Base-by-base conservation (phyloP, 2,888 invertebrate species). In the Eutolmus rufibarbis region DNA sequence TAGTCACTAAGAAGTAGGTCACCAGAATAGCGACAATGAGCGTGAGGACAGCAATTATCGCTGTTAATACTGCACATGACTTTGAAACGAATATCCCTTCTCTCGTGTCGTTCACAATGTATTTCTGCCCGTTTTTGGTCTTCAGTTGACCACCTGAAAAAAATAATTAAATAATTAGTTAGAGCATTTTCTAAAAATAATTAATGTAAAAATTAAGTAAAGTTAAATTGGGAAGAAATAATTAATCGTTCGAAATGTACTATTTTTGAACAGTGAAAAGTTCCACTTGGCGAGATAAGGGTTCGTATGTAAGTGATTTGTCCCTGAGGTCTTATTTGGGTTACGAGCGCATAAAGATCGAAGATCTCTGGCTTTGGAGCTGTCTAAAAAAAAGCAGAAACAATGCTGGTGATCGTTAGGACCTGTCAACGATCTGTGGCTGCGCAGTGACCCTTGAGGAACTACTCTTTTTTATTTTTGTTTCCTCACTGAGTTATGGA, bases 91-190 rank as follows among this genome's bases (percentile, higher is more conserved):
- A 92, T 23, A 92, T 91, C 76, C 93, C 92, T 78, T 92, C 91
- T 5, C 91, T 91, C 87, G 90, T 91, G 14, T 92, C 92, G 90
- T 92, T 93, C 87, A 93, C 91, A 9, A 93, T 91, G 89, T 93
- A 93, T 90, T 93, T 93, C 89, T 93, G 93, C 31, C 93, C 93
- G 90, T 93, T 93, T 89, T 93, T 93, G n/a, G 93, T 91, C 90
- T 93, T 93, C 0, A 93, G 90, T 88, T 93, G 93, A 78, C 93
- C 93, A 89, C 93, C 93, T 93, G 90, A 2, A 90, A 88, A 16
- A 66, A 76, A 51, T 81, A 90, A 87, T 37, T 74, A 77, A 77
- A 31, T 77, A 40, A 51, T 28, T 7, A n/a, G 12, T 19, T 77
- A n/a, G 34, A 31, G 14, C 19, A 31, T 43, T 28, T 16, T 43